A percentile compares a stretch with the other conserved stretches of the same genome.
These are phyloP conservation scores for Phenganax subtilis DNA, from an alignment of 92 coral and sea anemone species.

Conservation along the genomic window DNA sequence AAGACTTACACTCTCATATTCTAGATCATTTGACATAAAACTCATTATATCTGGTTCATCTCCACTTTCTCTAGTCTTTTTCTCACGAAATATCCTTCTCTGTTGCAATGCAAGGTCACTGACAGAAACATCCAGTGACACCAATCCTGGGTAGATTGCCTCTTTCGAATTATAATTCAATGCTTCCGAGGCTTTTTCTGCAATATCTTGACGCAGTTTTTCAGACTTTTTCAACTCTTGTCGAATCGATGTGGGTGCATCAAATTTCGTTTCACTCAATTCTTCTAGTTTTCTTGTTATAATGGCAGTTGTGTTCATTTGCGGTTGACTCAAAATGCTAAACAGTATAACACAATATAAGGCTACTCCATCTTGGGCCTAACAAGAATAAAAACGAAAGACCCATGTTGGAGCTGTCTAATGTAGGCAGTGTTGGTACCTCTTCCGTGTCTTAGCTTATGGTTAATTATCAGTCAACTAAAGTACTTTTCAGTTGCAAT, in stretches of 20 bases:
- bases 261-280: slow-evolving; percentile 64
- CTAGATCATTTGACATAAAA: slow-evolving; percentile 73
- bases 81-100: slow-evolving; percentile 49
- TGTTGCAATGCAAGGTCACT: slow-evolving; percentile 58
- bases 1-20: slow-evolving; percentile 71
- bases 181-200: slow-evolving; percentile 78
- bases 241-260: slow-evolving; percentile 65
- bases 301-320: slow-evolving; percentile 70
- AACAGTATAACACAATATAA: background rate
- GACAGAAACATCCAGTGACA: slow-evolving; percentile 72
- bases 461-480: background rate
- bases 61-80: slow-evolving; percentile 44
- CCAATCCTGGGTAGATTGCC: slow-evolving; percentile 63
- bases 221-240: slow-evolving; percentile 84
- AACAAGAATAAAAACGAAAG: background rate
- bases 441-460: background rate
- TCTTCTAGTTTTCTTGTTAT: slow-evolving; percentile 58
- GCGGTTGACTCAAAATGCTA: slow-evolving; percentile 54
- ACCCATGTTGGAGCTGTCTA: background rate
- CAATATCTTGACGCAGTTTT: slow-evolving; percentile 58
- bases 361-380: background rate
- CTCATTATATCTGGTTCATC: slow-evolving; percentile 86
- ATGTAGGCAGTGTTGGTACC: background rate
- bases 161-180: slow-evolving; percentile 73
- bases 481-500: background rate